A percentile compares a stretch with the other conserved stretches of the same genome.
phyloP scores from a whole-genome alignment of 2,113 vertebrate species.

The Perognathus longimembris region DNA sequence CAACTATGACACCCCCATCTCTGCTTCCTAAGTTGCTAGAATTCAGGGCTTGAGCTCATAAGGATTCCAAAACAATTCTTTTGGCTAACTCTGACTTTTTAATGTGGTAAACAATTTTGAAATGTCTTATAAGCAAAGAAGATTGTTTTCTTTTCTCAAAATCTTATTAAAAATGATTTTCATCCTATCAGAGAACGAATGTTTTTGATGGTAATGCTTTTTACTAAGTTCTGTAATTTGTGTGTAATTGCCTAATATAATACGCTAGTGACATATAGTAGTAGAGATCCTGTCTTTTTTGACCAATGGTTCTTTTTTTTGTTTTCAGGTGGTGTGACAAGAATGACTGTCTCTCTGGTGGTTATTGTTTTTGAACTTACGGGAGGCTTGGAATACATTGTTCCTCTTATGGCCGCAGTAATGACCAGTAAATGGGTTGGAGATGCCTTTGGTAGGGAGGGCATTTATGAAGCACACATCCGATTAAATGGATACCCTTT shows the following conservation, averaged over 20 bases:
- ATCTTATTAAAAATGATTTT: constrained; percentile 1
- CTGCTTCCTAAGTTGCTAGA: no score
- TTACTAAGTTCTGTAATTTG: background rate
- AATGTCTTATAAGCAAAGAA: constrained; percentile 1
- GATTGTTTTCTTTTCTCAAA: background rate
- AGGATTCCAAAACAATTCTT: background rate
- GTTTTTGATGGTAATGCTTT: constrained; percentile 14
- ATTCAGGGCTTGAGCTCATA: no score
- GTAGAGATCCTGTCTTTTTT: background rate
- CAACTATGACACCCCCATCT: no score
- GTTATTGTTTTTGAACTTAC: constrained; percentile 99
- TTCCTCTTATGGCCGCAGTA: constrained; percentile 98
- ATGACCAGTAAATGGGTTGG: constrained; percentile 99
- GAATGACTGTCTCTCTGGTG: constrained; percentile 98
- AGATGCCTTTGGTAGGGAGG: constrained; percentile 98
- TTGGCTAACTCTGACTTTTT: background rate
- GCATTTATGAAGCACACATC: constrained; percentile 99
- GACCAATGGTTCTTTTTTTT: constrained; percentile 22
- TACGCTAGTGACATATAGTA: background rate
- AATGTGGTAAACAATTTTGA: background rate
- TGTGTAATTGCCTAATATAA: background rate
- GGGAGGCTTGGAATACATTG: constrained; percentile 98
- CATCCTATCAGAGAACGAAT: background rate
- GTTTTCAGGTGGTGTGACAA: constrained; percentile 95
- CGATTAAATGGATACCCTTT: constrained; percentile 99